Conservation (phyloP, 2,113 vertebrate species). For the Eudyptes chrysolophus region DNA sequence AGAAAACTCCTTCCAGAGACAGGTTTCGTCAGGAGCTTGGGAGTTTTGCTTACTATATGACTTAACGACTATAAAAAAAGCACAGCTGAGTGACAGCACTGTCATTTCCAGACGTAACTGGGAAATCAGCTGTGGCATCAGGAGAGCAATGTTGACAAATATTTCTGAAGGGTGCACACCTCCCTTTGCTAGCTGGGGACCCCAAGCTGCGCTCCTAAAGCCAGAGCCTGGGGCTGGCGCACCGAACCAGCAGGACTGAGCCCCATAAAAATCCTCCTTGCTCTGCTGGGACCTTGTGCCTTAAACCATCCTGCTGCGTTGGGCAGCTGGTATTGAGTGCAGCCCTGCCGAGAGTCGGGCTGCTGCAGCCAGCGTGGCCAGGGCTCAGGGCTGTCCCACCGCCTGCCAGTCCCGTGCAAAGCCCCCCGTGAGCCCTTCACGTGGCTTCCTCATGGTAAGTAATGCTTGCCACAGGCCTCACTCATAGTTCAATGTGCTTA, state of each 20-base stretch:
- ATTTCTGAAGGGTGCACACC: neutral
- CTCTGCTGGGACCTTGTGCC: neutral
- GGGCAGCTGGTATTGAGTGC: neutral
- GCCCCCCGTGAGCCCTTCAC: neutral
- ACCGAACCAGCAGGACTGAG: neutral
- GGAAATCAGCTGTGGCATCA: neutral
- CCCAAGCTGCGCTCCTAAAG: neutral
- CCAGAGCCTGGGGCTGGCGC: neutral
- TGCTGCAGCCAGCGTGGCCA: fast-evolving
- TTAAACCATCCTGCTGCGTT: neutral
- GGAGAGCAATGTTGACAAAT: neutral
- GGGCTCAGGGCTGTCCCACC: neutral
- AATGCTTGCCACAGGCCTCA: neutral
- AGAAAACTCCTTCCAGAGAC: neutral
- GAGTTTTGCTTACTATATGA: neutral
- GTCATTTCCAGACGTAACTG: neutral
- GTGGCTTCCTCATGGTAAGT: neutral
- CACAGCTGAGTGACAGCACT: neutral
- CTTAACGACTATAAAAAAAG: neutral
- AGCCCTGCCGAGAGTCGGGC: fast-evolving
- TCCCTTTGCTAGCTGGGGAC: neutral
- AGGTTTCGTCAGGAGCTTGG: neutral
- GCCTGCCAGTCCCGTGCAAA: fast-evolving
- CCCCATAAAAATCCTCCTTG: neutral
- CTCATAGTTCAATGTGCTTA: neutral